Evolutionary conservation across 2,113 vertebrate species (phyloP), one percentile per base, ranked within the genome.

Genomic region (Spermophilus dauricus): DNA sequence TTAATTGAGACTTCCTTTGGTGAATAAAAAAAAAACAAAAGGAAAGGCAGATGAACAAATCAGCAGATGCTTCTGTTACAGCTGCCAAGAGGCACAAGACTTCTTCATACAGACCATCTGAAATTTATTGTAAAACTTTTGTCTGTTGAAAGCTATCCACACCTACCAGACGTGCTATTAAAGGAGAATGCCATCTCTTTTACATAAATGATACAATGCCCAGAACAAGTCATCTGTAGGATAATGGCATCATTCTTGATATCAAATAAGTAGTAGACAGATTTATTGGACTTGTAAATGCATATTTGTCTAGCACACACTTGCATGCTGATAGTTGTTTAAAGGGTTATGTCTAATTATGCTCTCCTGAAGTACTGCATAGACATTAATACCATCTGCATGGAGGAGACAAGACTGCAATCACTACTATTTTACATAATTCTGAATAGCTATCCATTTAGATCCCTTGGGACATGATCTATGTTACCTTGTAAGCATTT

Each of bases 91-190:
- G 88, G 80, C 80, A 4, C 16, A 28, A 91, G 61, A 96, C 82
- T 9, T 97, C 89, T 97, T 92, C 84, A 96, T 37, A 58, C 70
- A 95, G 86, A 86, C 75, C 22, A 86, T 91, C 85, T 0, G 1
- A 95, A 86, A 95, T 97, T 91, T 91, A 81, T 86, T 97, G 95
- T 93, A 95, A 65, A 97, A 48, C 56, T 93, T 56, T 83, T 61
- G 78, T 86, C 2, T 1, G 20, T 4, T 98, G 97, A 98, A 98
- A 98, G 96, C 91, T 98, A 98, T 98, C 98, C 98, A 92, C 53
- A 97, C 56, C 80, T 97, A 90, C 94, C 98, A 98, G 98, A 96
- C 95, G 34, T 92, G 94, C 63, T 42, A 10, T 76, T 89, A 17
- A 86, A 92, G 97, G 92, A 98, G 7, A 8, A 0, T 69, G 97